These are phyloP conservation scores for Nipponia nippon DNA, from an alignment of 2,113 vertebrate species.

Conservation along the genomic window DNA sequence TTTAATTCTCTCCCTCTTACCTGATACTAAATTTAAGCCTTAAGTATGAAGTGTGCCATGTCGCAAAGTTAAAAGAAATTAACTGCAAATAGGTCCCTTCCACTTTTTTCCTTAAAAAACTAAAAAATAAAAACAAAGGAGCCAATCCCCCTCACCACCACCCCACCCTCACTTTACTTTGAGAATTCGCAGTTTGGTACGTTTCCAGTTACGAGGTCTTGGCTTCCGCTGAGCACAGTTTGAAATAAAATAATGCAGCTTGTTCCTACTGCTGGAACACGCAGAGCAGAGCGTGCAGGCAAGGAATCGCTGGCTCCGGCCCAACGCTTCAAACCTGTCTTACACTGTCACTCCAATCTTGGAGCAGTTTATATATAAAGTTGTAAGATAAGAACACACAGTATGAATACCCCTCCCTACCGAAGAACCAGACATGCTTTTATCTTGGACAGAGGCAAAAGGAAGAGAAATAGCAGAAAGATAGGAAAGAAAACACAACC, in stretches of 20 bases:
- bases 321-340: conserved; percentile 71
- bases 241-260: conserved; percentile 77
- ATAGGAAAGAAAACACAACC: conserved; percentile 15
- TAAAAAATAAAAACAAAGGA: background rate
- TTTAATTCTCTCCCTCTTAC: background rate
- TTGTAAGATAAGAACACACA: conserved; percentile 52
- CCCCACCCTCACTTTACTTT: conserved; percentile 60
- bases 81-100: background rate
- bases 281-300: conserved; percentile 69
- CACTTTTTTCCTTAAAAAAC: background rate
- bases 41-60: background rate
- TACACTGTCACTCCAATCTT: conserved; percentile 61
- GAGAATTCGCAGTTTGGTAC: conserved; percentile 66
- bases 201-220: conserved; percentile 77
- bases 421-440: conserved; percentile 29
- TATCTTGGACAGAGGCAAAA: conserved; percentile 55
- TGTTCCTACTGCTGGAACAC: conserved; percentile 74
- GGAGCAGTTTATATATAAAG: conserved; percentile 24
- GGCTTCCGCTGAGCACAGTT: conserved; percentile 77
- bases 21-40: background rate
- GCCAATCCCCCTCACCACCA: background rate
- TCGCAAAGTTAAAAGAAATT: background rate
- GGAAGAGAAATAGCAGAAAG: conserved; percentile 33
- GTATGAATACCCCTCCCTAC: conserved; percentile 36
- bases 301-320: conserved; percentile 58